Conservation (phyloP, 2,888 invertebrate genomes). For the Melanotus villosus region DNA sequence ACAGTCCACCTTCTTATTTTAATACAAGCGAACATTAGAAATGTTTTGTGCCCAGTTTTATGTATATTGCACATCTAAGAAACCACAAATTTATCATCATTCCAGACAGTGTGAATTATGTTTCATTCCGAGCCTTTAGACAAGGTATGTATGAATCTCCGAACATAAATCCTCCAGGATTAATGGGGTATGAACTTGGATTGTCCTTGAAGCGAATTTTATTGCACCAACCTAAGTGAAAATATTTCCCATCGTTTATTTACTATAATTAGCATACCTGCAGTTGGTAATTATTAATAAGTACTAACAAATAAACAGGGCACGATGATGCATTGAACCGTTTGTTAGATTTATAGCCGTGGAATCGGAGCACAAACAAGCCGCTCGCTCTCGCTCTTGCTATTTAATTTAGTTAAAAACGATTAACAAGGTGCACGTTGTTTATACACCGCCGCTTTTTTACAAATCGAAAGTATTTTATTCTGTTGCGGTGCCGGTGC, state of each 20-base stretch:
- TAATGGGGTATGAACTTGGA: neutral
- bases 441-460: neutral
- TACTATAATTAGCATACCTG: slow-evolving; percentile 4
- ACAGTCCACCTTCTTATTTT: no score
- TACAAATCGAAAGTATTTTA: neutral
- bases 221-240: neutral
- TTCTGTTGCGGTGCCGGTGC: neutral
- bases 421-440: neutral
- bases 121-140: no score
- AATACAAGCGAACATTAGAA: no score
- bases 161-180: slow-evolving; percentile 2
- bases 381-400: neutral
- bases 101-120: no score
- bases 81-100: no score
- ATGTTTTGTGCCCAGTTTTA: no score
- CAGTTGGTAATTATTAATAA: slow-evolving; percentile 4
- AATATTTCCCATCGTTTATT: neutral
- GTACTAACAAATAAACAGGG: neutral
- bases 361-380: neutral
- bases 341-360: no score
- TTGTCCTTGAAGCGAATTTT: slow-evolving; percentile 2
- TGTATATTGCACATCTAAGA: no score
- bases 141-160: neutral
- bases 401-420: neutral
- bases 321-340: neutral